A percentile compares a stretch with the other conserved stretches of the same genome.
These are phyloP conservation scores for Danio rerio DNA, from an alignment of 2,113 vertebrate species.

Conservation along the genomic window DNA sequence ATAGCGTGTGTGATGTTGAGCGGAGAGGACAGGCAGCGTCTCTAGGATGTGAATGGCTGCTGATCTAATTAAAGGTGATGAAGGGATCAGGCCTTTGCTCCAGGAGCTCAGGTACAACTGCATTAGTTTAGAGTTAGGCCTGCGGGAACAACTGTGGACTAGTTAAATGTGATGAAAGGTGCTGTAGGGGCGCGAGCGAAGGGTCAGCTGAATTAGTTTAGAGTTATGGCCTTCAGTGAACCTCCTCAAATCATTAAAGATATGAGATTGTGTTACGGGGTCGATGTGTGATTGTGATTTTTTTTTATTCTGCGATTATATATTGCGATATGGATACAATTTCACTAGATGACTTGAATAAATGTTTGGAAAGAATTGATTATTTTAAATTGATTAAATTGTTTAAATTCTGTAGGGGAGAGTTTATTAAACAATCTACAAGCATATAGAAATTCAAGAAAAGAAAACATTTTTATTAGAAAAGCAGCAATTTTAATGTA, in stretches of 20 bases:
- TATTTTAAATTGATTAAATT: no score
- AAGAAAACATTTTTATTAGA: no score
- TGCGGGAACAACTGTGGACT: not conserved
- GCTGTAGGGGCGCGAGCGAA: not conserved
- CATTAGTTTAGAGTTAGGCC: constrained; percentile 19
- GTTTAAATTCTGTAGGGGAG: no score
- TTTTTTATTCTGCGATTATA: no score
- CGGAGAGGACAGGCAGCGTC: not conserved
- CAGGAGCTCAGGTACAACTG: constrained; percentile 9
- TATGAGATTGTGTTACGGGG: not conserved
- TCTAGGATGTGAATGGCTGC: not conserved
- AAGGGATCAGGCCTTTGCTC: constrained; percentile 20
- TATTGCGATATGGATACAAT: no score
- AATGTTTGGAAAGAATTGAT: no score
- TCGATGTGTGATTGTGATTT: constrained; percentile 54
- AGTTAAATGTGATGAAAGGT: constrained; percentile 36
- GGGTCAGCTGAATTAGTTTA: not conserved
- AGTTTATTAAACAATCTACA: no score
- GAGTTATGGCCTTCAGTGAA: not conserved
- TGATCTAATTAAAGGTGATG: constrained; percentile 30
- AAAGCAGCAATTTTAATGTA: no score
- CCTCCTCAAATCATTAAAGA: not conserved
- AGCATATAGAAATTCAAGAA: no score
- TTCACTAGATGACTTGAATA: no score
- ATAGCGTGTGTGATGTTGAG: constrained; percentile 5